phyloP scores from a whole-genome alignment of 2,113 vertebrate species.

The Pelusios castaneus region DNA sequence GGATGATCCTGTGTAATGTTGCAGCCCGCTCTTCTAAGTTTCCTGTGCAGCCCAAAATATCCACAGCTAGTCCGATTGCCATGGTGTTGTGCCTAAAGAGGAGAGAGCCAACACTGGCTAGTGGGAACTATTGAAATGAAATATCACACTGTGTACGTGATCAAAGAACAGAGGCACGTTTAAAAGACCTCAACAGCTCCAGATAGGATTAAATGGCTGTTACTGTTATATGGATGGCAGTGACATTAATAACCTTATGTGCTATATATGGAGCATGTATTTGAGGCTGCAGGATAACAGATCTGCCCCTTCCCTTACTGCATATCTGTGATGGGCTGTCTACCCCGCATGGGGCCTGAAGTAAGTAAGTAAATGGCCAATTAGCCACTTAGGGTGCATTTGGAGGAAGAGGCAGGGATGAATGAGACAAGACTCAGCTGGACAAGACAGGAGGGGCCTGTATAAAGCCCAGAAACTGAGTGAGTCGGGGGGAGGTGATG shows the following conservation, averaged over 20 bases:
- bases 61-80: constrained; percentile 95
- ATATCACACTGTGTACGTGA: not conserved
- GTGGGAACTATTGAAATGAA: not conserved
- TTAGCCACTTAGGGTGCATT: not conserved
- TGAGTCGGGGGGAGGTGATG: not conserved
- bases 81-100: constrained; percentile 89
- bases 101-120: not conserved
- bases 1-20: constrained; percentile 92
- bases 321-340: not conserved
- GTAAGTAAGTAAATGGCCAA: not conserved
- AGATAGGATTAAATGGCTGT: not conserved
- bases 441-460: not conserved
- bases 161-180: not conserved
- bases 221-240: not conserved
- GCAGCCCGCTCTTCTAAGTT: constrained; percentile 88
- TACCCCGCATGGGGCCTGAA: not conserved
- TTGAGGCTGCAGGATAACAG: not conserved
- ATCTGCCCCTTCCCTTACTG: not conserved
- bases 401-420: not conserved
- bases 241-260: not conserved
- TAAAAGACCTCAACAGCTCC: not conserved
- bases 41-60: constrained; percentile 94
- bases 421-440: not conserved
- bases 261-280: not conserved
- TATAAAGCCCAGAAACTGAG: not conserved